Base-by-base conservation (phyloP, 64 coral and sea anemone genomes). In the Platygyra sinensis region DNA sequence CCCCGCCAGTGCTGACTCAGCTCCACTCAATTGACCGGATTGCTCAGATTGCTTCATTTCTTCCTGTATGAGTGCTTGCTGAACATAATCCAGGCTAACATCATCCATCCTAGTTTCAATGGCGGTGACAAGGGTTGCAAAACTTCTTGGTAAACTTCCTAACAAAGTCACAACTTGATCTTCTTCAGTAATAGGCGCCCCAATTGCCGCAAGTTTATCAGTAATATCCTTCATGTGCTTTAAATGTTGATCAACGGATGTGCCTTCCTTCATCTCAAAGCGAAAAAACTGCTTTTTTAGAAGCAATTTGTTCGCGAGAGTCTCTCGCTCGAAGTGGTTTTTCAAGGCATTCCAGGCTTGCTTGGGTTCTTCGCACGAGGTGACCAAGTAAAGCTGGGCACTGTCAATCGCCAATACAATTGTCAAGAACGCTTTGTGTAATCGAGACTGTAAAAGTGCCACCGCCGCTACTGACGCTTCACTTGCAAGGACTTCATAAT, bases 181-280 rank as follows among this genome's bases (percentile, higher is more conserved):
- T 61, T 88, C 51, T 62, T 88, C 52, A 22, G 73, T 36, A 77
- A 76, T 77, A 62, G 89, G 89, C 57, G 54, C 67, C 8, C 89
- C 89, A 91, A 92, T 79, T 86, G 82, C 90, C 72, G 73, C 74
- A 15, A 90, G 60, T 50, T 75, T 90, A 33, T 90, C 88, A 69
- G 42, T 46, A 46, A 46, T 46, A 46, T 6, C 42, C 42, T 46
- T 46, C 42, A 46, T 46, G 33, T 36, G 22, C n/a, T 79, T 80
- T n/a, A 90, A 80, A 67, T 90, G 88, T 69, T 80, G 29, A 59
- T 84, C 79, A 60, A 91, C 73, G 52, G 5, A 30, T 69, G 29
- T 83, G 72, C 65, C 89, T 62, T 71, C 63, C 46, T 72, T 73
- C 79, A 83, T 83, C 52, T 91, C 79, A 30, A 69, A 74, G 7